Conservation (phyloP, 2,113 vertebrate species). For the Tringa solitaria region DNA sequence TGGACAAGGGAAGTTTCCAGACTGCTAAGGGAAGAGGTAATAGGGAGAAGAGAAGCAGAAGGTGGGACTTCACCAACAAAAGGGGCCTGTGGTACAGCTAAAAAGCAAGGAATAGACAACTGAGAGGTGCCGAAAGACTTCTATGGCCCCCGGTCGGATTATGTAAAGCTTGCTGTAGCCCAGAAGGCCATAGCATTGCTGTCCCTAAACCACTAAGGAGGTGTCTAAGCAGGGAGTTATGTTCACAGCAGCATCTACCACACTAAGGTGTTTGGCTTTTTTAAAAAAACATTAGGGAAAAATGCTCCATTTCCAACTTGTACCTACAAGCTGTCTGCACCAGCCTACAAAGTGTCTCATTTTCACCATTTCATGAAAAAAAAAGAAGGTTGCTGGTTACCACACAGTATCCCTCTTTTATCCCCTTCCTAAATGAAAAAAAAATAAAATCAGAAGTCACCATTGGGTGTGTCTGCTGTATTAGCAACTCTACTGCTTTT, state of each 20-base stretch:
- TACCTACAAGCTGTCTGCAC: background rate
- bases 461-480: background rate
- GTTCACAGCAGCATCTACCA: background rate
- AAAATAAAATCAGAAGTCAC: background rate
- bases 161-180: background rate
- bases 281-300: background rate
- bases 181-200: background rate
- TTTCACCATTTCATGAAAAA: background rate
- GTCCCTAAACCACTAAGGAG: background rate
- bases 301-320: background rate
- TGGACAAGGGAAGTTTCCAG: background rate
- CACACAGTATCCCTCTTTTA: background rate
- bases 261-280: background rate
- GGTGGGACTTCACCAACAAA: background rate
- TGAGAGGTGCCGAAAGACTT: background rate
- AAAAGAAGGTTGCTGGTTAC: background rate
- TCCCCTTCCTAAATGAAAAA: background rate
- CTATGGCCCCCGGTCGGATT: background rate
- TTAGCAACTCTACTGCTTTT: background rate
- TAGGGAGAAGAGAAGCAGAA: background rate
- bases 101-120: background rate
- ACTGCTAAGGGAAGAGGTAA: background rate
- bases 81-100: background rate
- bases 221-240: background rate
- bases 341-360: background rate